These are phyloP conservation scores for Drosophila subobscura DNA, from an alignment of 1,140 invertebrate genomes.

Conservation along the genomic window DNA sequence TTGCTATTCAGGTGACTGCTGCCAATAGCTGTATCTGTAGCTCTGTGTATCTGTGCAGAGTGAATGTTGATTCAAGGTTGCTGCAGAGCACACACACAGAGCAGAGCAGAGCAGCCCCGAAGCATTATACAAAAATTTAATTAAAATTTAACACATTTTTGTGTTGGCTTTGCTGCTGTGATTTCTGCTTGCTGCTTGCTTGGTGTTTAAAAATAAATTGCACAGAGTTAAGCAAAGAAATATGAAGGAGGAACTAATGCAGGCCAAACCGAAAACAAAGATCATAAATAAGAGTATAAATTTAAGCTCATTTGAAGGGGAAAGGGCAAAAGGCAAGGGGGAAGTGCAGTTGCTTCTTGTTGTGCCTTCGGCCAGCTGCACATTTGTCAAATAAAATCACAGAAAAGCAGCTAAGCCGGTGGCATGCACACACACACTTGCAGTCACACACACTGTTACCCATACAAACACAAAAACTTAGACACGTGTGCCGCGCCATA, in stretches of 20 bases:
- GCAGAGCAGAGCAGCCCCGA: too few relatives aligned
- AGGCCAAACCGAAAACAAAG: conserved; percentile 26
- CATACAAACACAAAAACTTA: conserved; percentile 7
- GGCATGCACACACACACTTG: conserved; percentile 13
- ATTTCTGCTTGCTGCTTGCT: conserved; percentile 5
- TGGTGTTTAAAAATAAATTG: conserved; percentile 66
- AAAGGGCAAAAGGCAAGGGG: conserved; percentile 36
- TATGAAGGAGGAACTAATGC: conserved; percentile 45
- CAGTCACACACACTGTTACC: conserved; percentile 6
- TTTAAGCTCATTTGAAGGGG: conserved; percentile 65
- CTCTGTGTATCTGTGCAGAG: conserved; percentile 43
- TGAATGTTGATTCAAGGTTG: conserved; percentile 76
- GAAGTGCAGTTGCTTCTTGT: conserved; percentile 28
- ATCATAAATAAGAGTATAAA: conserved; percentile 62
- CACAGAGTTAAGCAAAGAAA: conserved; percentile 61
- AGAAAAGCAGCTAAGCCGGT: conserved; percentile 44
- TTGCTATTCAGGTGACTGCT: conserved; percentile 39
- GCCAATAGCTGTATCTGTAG: conserved; percentile 35
- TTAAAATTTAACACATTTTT: conserved; percentile 74
- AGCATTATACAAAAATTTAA: conserved; percentile 64
- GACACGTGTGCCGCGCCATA: conserved; percentile 73
- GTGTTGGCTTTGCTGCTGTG: conserved; percentile 40
- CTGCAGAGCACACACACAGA: conserved; percentile 52
- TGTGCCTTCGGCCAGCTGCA: conserved; percentile 30
- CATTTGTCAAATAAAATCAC: conserved; percentile 62